A percentile compares a stretch with the other conserved stretches of the same genome.
Conservation (phyloP, 2,797 vertebrate species). For the Lerista edwardsae region DNA sequence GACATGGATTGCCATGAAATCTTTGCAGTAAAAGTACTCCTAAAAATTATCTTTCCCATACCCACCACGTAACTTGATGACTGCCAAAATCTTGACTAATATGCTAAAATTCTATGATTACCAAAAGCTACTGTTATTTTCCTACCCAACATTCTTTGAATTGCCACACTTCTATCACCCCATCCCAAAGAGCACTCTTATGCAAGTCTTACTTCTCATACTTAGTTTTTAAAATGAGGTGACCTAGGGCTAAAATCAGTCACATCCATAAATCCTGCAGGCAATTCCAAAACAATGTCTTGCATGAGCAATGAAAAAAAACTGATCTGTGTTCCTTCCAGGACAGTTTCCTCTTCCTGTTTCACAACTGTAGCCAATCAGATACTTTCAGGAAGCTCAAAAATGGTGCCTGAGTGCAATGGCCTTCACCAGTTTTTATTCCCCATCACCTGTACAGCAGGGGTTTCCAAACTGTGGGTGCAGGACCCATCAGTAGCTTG, state of each 20-base stretch:
- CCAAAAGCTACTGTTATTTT: accelerated
- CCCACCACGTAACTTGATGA: too few species aligned
- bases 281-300: background rate
- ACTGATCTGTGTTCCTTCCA: background rate
- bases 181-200: background rate
- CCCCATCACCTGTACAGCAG: background rate
- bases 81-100: too few species aligned
- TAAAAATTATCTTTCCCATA: too few species aligned
- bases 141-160: background rate
- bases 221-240: background rate
- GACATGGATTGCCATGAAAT: too few species aligned
- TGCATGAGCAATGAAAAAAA: background rate
- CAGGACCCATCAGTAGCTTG: too few species aligned
- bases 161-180: accelerated
- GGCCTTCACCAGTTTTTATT: background rate
- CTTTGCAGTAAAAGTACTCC: too few species aligned
- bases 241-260: background rate
- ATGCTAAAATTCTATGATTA: too few species aligned
- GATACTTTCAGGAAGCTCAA: background rate
- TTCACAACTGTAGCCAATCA: background rate
- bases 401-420: accelerated
- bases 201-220: background rate
- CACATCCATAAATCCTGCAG: too few species aligned
- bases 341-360: background rate
- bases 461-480: too few species aligned